phyloP scores from a whole-genome alignment of 2,888 invertebrate species.

The Osedax fenrisi region DNA sequence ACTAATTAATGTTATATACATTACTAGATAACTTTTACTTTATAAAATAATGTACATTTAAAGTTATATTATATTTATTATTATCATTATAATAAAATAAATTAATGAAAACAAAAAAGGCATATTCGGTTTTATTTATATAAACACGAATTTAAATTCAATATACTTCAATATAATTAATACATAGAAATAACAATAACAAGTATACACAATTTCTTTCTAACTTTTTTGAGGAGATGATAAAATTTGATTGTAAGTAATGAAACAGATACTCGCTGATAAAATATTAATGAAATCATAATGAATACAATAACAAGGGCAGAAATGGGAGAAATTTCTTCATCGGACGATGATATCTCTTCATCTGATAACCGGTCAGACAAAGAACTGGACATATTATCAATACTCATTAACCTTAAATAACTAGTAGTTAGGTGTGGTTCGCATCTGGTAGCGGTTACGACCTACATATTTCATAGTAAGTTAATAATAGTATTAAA shows the following conservation, averaged over 20 bases:
- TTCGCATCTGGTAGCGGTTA: not conserved
- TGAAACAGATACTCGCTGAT: not conserved
- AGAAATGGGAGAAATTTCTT: no score
- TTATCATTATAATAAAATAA: no score
- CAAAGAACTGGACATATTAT: not conserved
- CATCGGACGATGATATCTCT: no score
- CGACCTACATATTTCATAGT: not conserved
- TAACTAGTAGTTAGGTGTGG: not conserved
- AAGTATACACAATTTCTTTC: not conserved
- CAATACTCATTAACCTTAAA: not conserved
- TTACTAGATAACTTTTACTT: no score
- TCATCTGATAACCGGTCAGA: not conserved
- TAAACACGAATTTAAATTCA: not conserved
- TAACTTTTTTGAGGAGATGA: not conserved
- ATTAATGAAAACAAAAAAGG: no score
- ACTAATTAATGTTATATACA: no score
- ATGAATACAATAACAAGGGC: not conserved
- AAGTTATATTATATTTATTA: no score
- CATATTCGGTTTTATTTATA: not conserved
- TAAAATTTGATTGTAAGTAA: not conserved
- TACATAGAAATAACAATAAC: not conserved
- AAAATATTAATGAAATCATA: not conserved
- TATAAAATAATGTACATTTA: no score
- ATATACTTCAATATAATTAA: not conserved
- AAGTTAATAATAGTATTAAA: not conserved